Base-by-base conservation (phyloP, 35 echinoderm and acorn worm species). In the Anneissia japonica region DNA sequence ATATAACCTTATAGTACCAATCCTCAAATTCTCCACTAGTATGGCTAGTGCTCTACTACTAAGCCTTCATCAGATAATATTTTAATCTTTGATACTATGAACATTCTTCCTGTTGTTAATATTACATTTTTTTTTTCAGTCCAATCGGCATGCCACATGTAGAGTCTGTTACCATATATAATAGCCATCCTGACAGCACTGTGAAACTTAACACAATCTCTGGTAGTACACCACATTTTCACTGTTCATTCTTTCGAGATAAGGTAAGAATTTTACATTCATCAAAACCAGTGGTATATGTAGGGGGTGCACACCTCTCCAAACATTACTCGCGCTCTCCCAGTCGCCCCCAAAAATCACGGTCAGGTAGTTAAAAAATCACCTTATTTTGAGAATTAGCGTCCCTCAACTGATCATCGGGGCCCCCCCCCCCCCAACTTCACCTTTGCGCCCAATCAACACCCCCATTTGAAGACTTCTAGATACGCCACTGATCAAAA, bases 171-270 rank as follows among this genome's bases (percentile, higher is more conserved):
- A 90, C 74, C 51, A 87, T 97, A 76, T 86, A 93, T 76, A 97
- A 97, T 87, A 88, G 91, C 37, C 95, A 93, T 72, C 91, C 89
- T 87, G 88, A 93, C 89, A 97, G 83, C 87, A 80, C 41, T 32
- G 32, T 97, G 46, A 88, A 91, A 39, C 93, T 97, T 91, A 79
- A 90, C 0, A 90, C 91, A 39, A 97, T 97, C 87, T 97, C 95
- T 12, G 95, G 95, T 80, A 97, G 83, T 37, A 97, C 95, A 76
- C 95, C 95, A 38, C 95, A 97, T 86, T 97, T 97, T 91, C 95
- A 97, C 87, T 97, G 91, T 93, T 97, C 95, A 21, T 97, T 97
- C 90, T 97, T 97, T 91, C 95, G 93, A 91, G 95, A 97, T 72
- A 97, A 97, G 95, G 95, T 97, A 89, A 91, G 85, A 17, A 76